Base-by-base conservation (phyloP, 2,113 vertebrate species). In the Nothobranchius kuhntae region DNA sequence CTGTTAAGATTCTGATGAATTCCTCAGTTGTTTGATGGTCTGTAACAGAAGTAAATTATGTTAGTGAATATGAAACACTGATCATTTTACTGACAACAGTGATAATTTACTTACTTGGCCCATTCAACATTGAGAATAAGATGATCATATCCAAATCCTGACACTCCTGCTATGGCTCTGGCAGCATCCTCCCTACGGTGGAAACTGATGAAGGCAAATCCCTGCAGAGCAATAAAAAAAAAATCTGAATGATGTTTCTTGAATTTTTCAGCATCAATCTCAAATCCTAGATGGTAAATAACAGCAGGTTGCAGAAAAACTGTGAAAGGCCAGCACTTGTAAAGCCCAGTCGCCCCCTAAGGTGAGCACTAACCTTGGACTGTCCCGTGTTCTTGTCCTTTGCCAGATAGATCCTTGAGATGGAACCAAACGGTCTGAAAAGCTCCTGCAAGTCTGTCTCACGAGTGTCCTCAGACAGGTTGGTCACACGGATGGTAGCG, bases 381-480 rank as follows among this genome's bases (percentile, higher is more conserved):
- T 99, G 97, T 21, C 97, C 97, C 0, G 97, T 99, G 80, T 96
- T 96, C 89, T 99, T 99, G 87, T 99, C 97, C 90, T 99, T 99
- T 42, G 97, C 97, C 86, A 99, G 77, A 64, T 99, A 99, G 74
- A 99, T 99, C 65, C 97, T 94, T 0, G 97, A 98, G 81, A 99
- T 99, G 78, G 97, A 97, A 48, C 97, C 97, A 0, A 99, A 99
- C 1, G 97, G 97, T 21, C 97, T 93, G 91, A 99, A 99, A 1
- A 99, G 96, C 88, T 99, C 97, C 91, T 99, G 97, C 63, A 99
- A 86, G 75, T 99, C 97, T 0, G 97, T 98, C 90, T 99, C 97
- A 0, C 97, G 94, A 0, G 97, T 99, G 90, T 99, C 97, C 92
- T 99, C 97, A 0, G 97, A 99, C 66, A 99, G 90, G 88, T 98